A percentile compares a stretch with the other conserved stretches of the same genome.
phyloP scores from a whole-genome alignment of 2,797 vertebrate genomes.

The Silurus aristotelis region DNA sequence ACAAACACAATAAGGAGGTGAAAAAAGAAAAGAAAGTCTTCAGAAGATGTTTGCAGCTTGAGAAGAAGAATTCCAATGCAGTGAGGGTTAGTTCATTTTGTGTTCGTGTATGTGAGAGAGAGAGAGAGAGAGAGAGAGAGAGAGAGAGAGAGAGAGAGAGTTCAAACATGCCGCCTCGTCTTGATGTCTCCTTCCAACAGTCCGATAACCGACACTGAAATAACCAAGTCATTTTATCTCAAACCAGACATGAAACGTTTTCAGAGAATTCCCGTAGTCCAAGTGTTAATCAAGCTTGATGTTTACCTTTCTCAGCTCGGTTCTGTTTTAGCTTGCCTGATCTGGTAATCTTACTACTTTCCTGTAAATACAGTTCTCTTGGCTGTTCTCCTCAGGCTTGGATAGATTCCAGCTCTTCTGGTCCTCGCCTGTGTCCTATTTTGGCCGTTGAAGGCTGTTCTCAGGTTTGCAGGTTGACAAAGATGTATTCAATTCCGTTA shows the following conservation, averaged over 20 bases:
- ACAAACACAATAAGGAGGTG: not conserved
- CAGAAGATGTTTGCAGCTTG: not conserved
- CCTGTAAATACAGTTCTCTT: conserved; percentile 35
- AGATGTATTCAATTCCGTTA: conserved; percentile 13
- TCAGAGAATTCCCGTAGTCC: not conserved
- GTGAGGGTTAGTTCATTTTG: not conserved
- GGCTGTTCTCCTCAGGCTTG: conserved; percentile 14
- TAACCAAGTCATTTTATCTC: conserved; percentile 42
- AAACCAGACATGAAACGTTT: conserved; percentile 23
- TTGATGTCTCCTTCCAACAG: conserved; percentile 7
- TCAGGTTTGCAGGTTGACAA: conserved; percentile 39
- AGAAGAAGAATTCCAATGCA: conserved; percentile 15
- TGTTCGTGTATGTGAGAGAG: not conserved
- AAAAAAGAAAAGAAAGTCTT: not conserved
- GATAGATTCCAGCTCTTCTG: conserved; percentile 30
- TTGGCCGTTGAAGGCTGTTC: conserved; percentile 33
- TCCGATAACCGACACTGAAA: not conserved
- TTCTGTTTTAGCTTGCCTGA: conserved; percentile 5
- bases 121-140: conserved; percentile 19
- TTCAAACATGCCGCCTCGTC: not conserved
- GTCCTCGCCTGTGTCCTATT: conserved; percentile 23
- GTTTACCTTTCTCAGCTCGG: not conserved
- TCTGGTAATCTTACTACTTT: conserved; percentile 31
- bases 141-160: conserved; percentile 16
- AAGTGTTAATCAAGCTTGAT: not conserved